Evolutionary conservation across 1,140 invertebrate genomes (phyloP).

Genomic region (Nixonia krombeini): DNA sequence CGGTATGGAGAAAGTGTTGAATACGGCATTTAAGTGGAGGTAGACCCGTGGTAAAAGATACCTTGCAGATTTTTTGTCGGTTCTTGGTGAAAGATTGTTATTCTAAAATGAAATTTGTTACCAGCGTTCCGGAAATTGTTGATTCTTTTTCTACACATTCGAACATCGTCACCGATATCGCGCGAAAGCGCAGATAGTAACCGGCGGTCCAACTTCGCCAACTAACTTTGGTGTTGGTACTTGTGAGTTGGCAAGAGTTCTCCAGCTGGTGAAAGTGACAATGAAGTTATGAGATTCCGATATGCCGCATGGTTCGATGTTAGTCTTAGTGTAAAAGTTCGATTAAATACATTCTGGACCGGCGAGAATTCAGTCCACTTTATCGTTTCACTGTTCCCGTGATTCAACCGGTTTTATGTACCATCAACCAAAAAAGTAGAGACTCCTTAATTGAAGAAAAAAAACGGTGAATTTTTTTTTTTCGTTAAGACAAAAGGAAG

Average conservation of each 20-base stretch:
- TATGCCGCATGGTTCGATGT: slow-evolving; percentile 32
- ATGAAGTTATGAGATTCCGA: slow-evolving; percentile 52
- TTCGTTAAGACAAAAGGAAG: too few species aligned
- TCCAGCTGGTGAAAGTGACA: slow-evolving; percentile 51
- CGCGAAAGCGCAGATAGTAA: slow-evolving; percentile 47
- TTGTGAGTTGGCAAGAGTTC: slow-evolving; percentile 51
- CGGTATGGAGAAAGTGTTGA: too few species aligned
- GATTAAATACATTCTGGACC: slow-evolving; percentile 21
- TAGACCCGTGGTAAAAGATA: too few species aligned
- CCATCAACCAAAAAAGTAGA: too few species aligned
- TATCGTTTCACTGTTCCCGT: slow-evolving; percentile 11
- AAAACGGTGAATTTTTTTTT: too few species aligned
- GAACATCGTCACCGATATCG: slow-evolving; percentile 41
- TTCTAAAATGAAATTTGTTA: not conserved
- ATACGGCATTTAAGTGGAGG: too few species aligned
- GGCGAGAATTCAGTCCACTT: too few species aligned
- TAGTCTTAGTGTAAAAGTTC: slow-evolving; percentile 35
- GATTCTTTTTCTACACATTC: slow-evolving; percentile 15
- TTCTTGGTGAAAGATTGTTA: too few species aligned
- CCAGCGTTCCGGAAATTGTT: not conserved
- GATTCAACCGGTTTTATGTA: too few species aligned
- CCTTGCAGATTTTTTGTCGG: too few species aligned
- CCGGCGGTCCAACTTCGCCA: slow-evolving; percentile 47
- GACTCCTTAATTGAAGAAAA: too few species aligned
- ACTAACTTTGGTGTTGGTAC: slow-evolving; percentile 46